phyloP scores from a whole-genome alignment of 2,888 invertebrate species.

The Cactoblastis cactorum region DNA sequence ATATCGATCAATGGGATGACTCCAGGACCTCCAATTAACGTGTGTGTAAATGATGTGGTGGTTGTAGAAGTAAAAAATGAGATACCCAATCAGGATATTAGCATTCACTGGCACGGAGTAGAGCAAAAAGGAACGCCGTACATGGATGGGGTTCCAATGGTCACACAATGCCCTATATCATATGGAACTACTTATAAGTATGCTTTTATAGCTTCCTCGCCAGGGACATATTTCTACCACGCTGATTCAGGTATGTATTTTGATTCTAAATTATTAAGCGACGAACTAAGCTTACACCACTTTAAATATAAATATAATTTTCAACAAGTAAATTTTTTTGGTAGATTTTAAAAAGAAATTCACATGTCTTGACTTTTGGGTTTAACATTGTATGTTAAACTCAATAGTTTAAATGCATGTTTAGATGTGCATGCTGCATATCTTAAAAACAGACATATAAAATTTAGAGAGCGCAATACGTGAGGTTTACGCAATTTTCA shows the following conservation, averaged over 20 bases:
- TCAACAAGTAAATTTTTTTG: too few relatives aligned
- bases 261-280: not conserved
- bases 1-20: constrained; percentile 57
- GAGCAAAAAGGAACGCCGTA: constrained; percentile 81
- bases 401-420: too few relatives aligned
- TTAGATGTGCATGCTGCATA: too few relatives aligned
- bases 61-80: constrained; percentile 86
- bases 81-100: constrained; percentile 82
- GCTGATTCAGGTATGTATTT: constrained; percentile 81
- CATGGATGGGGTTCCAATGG: constrained; percentile 88
- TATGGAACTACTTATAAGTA: constrained; percentile 85
- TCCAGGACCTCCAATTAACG: constrained; percentile 80
- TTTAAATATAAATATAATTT: too few relatives aligned
- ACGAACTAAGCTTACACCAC: too few relatives aligned
- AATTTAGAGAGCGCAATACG: too few relatives aligned
- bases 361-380: too few relatives aligned
- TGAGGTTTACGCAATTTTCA: too few relatives aligned
- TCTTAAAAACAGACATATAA: too few relatives aligned
- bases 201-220: constrained; percentile 82
- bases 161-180: constrained; percentile 87
- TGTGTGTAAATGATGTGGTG: constrained; percentile 85
- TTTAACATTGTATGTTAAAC: too few relatives aligned
- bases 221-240: constrained; percentile 87
- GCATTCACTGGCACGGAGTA: constrained; percentile 89
- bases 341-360: too few relatives aligned